phyloP scores from a whole-genome alignment of 2,888 invertebrate species.

The Priocnemis perturbator region DNA sequence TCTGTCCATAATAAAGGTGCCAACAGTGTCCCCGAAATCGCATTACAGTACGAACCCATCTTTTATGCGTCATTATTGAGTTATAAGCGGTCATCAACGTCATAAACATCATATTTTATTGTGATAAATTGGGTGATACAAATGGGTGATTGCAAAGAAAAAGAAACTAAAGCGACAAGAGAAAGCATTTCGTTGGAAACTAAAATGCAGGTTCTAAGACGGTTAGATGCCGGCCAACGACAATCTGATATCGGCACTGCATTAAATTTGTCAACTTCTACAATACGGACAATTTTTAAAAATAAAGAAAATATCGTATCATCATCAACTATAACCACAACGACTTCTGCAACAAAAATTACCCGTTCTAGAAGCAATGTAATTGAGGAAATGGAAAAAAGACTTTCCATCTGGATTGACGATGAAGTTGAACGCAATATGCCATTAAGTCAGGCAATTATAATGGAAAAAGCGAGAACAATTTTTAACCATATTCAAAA shows the following conservation, averaged over 20 bases:
- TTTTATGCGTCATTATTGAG: conserved; percentile 29
- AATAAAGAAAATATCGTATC: conserved; percentile 24
- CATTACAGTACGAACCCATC: conserved; percentile 25
- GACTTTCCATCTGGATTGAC: conserved; percentile 34
- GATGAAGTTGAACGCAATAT: conserved; percentile 37
- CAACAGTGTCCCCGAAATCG: conserved; percentile 30
- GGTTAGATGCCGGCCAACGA: conserved; percentile 30
- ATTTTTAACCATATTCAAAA: conserved; percentile 33
- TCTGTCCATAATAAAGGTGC: conserved; percentile 24
- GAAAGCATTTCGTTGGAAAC: conserved; percentile 33
- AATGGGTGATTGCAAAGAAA: conserved; percentile 23
- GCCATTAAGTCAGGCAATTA: conserved; percentile 35
- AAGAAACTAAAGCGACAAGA: conserved; percentile 26
- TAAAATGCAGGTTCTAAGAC: conserved; percentile 27
- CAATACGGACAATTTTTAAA: conserved; percentile 32
- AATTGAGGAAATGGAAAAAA: conserved; percentile 37
- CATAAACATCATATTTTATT: conserved; percentile 26
- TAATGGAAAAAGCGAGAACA: conserved; percentile 34
- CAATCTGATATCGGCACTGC: conserved; percentile 28
- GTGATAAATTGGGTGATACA: conserved; percentile 5
- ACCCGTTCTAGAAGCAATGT: conserved; percentile 31
- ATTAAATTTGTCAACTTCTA: conserved; percentile 36
- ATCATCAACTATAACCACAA: conserved; percentile 29
- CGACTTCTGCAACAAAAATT: conserved; percentile 31
- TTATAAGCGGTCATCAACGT: conserved; percentile 27